These are phyloP conservation scores for Machimus atricapillus DNA, from an alignment of 2,888 invertebrate genomes.

Conservation along the genomic window DNA sequence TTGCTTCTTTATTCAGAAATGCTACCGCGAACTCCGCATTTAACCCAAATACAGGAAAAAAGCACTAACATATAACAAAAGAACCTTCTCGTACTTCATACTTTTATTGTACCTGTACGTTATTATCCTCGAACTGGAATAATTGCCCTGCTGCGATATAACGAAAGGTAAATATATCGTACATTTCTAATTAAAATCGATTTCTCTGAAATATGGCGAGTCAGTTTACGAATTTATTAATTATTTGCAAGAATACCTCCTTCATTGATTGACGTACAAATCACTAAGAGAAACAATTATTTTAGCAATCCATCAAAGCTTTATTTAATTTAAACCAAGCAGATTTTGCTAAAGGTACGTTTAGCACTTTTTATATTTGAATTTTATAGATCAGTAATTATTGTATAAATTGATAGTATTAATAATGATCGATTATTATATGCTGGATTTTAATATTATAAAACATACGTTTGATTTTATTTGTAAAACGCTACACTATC, in stretches of 20 bases:
- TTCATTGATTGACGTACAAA: not conserved
- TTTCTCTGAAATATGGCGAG: not conserved
- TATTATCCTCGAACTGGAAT: not conserved
- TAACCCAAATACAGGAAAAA: not conserved
- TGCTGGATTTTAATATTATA: too few species aligned
- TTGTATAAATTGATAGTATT: too few species aligned
- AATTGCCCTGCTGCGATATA: not conserved
- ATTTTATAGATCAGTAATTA: too few species aligned
- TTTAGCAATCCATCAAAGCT: not conserved
- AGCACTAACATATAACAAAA: not conserved
- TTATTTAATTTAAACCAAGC: not conserved
- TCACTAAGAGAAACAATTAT: not conserved
- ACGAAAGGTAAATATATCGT: not conserved
- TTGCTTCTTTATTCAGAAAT: not conserved
- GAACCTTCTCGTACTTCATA: not conserved
- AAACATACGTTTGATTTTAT: too few species aligned
- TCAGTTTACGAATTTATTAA: not conserved
- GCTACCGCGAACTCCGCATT: not conserved
- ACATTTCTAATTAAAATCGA: not conserved
- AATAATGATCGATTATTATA: too few species aligned
- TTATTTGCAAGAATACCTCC: not conserved
- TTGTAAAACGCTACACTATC: too few species aligned
- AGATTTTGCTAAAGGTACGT: too few species aligned
- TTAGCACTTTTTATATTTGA: too few species aligned
- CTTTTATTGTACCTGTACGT: not conserved